phyloP scores from a whole-genome alignment of 2,888 invertebrate species.

The Lamellibrachia columna region DNA sequence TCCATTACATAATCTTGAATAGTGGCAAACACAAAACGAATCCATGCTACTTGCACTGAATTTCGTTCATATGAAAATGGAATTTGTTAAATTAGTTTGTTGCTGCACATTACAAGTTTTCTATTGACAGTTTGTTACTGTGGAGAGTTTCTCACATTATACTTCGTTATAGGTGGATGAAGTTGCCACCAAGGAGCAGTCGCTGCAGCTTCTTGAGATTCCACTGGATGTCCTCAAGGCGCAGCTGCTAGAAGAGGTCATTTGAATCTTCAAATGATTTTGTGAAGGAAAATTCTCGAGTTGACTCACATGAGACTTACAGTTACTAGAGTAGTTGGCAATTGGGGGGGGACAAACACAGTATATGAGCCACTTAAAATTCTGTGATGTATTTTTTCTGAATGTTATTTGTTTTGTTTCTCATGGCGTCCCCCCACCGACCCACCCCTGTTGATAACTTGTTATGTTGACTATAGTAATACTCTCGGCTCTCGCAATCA shows the following conservation, averaged over 20 bases:
- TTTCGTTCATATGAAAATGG: neutral
- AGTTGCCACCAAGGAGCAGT: conserved; percentile 5
- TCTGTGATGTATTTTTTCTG: neutral
- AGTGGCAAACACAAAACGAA: neutral
- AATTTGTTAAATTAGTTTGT: neutral
- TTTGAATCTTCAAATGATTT: conserved; percentile 18
- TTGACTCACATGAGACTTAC: too few relatives aligned
- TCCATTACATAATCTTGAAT: neutral
- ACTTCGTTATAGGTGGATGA: conserved; percentile 21
- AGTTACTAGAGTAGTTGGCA: too few relatives aligned
- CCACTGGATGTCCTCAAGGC: conserved; percentile 49
- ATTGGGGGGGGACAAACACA: neutral
- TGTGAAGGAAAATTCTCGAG: neutral
- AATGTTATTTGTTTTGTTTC: conserved; percentile 6
- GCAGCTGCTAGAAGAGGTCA: conserved; percentile 55
- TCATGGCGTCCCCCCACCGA: neutral
- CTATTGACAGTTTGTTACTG: too few relatives aligned
- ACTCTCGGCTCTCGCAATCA: too few relatives aligned
- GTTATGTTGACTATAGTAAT: too few relatives aligned
- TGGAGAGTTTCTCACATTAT: neutral
- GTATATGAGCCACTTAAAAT: neutral
- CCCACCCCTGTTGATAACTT: too few relatives aligned
- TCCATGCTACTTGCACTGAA: neutral
- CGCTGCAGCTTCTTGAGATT: conserved; percentile 46
- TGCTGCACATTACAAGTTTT: neutral